Conservation (phyloP, 1,140 invertebrate species). For the Pachypsylla venusta region DNA sequence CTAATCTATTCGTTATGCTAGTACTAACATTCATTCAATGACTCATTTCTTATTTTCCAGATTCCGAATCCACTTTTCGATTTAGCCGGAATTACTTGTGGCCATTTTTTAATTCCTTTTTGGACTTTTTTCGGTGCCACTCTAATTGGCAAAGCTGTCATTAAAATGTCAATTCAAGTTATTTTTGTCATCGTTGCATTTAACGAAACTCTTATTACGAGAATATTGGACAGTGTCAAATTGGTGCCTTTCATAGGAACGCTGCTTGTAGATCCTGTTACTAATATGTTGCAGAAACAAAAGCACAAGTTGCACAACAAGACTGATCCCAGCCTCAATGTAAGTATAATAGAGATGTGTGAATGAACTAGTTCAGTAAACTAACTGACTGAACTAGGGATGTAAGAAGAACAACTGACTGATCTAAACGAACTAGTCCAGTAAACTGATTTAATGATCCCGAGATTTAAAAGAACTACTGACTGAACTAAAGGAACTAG, state of each 20-base stretch:
- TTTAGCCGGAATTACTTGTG: slow-evolving; percentile 95
- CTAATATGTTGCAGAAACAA: slow-evolving; percentile 26
- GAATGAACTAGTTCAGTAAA: too few relatives aligned
- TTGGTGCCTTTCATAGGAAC: slow-evolving; percentile 13
- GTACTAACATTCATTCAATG: neutral
- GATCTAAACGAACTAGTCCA: too few relatives aligned
- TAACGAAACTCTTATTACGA: slow-evolving; percentile 76
- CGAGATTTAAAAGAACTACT: too few relatives aligned
- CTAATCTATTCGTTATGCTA: too few relatives aligned
- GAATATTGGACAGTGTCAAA: slow-evolving; percentile 54
- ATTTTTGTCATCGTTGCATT: slow-evolving; percentile 96
- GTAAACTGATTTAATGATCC: too few relatives aligned
- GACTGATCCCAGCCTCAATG: slow-evolving; percentile 4
- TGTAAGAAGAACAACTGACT: too few relatives aligned
- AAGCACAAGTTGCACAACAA: slow-evolving; percentile 27
- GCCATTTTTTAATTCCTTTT: slow-evolving; percentile 97
- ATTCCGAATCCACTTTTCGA: slow-evolving; percentile 99
- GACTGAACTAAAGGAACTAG: too few relatives aligned
- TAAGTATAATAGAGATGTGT: neutral
- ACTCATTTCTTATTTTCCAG: slow-evolving; percentile 34
- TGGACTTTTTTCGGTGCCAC: slow-evolving; percentile 99
- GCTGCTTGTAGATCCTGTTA: neutral
- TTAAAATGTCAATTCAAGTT: slow-evolving; percentile 99
- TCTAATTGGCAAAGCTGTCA: slow-evolving; percentile 91
- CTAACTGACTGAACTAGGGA: too few relatives aligned